Percentiles rank a stretch among this genome's conserved stretches.
Evolutionary conservation across 2,888 invertebrate genomes (phyloP).

Genomic region (Macaria liturata): DNA sequence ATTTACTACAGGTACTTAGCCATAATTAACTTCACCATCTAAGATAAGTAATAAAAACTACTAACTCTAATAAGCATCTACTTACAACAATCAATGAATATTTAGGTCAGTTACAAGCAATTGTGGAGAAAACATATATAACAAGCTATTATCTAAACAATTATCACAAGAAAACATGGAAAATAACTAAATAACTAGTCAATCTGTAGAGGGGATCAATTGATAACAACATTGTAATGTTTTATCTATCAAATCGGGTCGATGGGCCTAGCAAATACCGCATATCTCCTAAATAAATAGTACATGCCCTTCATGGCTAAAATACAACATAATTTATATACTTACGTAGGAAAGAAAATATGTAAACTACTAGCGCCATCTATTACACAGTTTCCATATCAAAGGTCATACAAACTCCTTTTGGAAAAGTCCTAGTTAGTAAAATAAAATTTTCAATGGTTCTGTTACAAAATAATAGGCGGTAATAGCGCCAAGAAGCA

Average conservation of each 20-base stretch:
- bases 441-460: too few species aligned
- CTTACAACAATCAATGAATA: too few species aligned
- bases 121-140: neutral
- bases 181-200: conserved; percentile 8
- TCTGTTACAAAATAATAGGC: too few species aligned
- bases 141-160: conserved; percentile 6
- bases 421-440: too few species aligned
- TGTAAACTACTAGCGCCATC: conserved; percentile 21
- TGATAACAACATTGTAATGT: conserved; percentile 9
- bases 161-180: conserved; percentile 16
- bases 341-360: neutral
- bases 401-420: too few species aligned
- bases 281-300: neutral
- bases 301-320: neutral
- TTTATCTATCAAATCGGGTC: conserved; percentile 11
- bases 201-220: conserved; percentile 30
- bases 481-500: too few species aligned
- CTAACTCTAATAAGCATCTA: too few species aligned
- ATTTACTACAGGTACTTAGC: too few species aligned
- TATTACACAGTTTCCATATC: conserved; percentile 7
- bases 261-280: conserved; percentile 11
- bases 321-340: neutral
- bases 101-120: neutral
- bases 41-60: too few species aligned
- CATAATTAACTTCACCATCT: too few species aligned